A percentile compares a stretch with the other conserved stretches of the same genome.
phyloP scores from a whole-genome alignment of 2,113 vertebrate genomes.

The Oncorhynchus mykiss region DNA sequence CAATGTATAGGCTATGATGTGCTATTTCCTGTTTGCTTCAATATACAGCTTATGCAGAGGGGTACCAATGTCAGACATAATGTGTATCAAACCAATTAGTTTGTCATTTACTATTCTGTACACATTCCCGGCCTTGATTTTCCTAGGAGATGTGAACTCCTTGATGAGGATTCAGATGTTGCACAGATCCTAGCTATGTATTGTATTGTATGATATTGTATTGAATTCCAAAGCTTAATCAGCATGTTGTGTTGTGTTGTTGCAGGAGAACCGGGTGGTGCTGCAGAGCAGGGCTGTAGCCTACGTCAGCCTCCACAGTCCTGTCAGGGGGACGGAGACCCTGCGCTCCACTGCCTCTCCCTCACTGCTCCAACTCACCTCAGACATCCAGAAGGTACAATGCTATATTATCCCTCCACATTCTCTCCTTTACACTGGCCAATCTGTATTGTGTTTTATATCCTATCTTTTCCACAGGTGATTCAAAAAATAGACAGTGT shows the following conservation, averaged over 20 bases:
- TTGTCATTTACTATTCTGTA: neutral
- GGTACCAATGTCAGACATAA: neutral
- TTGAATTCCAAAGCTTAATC: too few species aligned
- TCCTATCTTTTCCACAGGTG: too few species aligned
- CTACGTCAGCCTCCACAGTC: slow-evolving; percentile 84
- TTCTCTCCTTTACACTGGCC: neutral
- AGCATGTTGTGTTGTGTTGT: neutral
- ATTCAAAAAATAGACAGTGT: too few species aligned
- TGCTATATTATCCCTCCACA: neutral
- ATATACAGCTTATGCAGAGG: neutral
- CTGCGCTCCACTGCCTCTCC: slow-evolving; percentile 82
- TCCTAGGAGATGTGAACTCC: neutral
- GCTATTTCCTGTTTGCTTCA: neutral
- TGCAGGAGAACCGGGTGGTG: slow-evolving; percentile 82
- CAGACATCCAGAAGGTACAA: slow-evolving; percentile 76
- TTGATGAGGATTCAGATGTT: neutral
- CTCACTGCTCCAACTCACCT: slow-evolving; percentile 83
- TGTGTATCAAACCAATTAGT: neutral
- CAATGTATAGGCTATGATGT: neutral
- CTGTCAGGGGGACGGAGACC: slow-evolving; percentile 79
- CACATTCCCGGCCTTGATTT: neutral
- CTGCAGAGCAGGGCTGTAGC: slow-evolving; percentile 85
- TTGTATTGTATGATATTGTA: too few species aligned
- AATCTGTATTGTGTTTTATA: neutral
- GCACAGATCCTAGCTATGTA: too few species aligned